Evolutionary conservation across 2,113 vertebrate genomes (phyloP), one percentile per base, ranked within the genome.

Genomic region (Rhegmatorhina hoffmannsi): DNA sequence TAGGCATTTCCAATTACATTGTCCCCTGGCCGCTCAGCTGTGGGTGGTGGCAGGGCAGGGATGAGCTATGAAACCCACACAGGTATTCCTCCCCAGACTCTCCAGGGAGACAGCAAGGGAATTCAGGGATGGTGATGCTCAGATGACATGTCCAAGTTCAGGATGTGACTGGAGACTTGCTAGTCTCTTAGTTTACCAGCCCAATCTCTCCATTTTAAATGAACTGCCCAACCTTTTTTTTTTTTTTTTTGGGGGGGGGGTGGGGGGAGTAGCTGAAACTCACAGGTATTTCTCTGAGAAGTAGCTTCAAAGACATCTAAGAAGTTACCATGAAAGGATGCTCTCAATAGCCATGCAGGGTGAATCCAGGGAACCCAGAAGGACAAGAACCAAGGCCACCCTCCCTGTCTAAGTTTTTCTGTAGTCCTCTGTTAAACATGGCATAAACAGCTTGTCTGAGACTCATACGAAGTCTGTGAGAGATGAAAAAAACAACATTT

Each of bases 71-170:
- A 64, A 77, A 77, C n/a, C 6, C n/a, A 69, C 10, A 13, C 34
- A 64, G 19, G 10, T 72, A 33, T 64, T 92, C 55, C 20, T 83
- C 20, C 55, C 26, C 21, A 58, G 46, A 25, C 15, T 76, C 38
- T 47, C 2, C 0, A 1, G 33, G n/a, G 17, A 43, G 5, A 38
- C 33, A 47, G 33, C 0, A 16, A 29, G 17, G 20, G 26, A 85
- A 46, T 53, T 79, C 25, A 34, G 66, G 44, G 28, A 21, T 44
- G 50, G 21, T 47, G 29, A 25, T 73, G n/a, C 38, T 89, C 44
- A 29, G 24, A 46, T 5, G 46, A 23, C 40, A 63, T 47, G 8
- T 62, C 21, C 1, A 11, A 28, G 59, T 40, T 73, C 53, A 89
- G 46, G 12, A 28, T 11, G 20, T 43, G 11, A 4, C 43, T 58